These are phyloP conservation scores for Lichenostomus cassidix DNA, from an alignment of 2,113 vertebrate genomes.

Conservation along the genomic window DNA sequence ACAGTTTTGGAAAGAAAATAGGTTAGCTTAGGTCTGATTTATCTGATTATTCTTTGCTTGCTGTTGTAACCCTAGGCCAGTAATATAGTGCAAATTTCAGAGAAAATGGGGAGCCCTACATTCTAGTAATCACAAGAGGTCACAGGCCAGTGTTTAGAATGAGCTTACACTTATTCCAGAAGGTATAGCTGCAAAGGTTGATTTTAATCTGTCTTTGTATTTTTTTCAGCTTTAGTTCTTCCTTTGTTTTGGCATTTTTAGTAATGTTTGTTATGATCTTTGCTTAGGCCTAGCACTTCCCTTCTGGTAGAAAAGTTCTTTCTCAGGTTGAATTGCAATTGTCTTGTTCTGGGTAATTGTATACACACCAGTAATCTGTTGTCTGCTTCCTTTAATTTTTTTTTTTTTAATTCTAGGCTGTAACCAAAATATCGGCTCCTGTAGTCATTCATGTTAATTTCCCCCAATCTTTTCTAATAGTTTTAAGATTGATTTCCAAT, in stretches of 20 bases:
- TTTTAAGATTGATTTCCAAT: background rate
- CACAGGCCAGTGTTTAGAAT: background rate
- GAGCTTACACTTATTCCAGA: background rate
- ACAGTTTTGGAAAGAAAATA: background rate
- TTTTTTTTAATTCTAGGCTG: background rate
- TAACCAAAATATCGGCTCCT: background rate
- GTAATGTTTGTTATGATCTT: background rate
- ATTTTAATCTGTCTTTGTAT: background rate
- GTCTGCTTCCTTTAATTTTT: rapidly evolving
- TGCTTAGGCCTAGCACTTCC: background rate
- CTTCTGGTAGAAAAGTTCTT: background rate
- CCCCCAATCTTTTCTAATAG: background rate
- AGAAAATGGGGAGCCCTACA: background rate
- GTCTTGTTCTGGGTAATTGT: background rate
- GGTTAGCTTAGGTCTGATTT: background rate
- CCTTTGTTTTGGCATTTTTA: background rate
- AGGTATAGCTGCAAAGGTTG: background rate
- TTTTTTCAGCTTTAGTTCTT: background rate
- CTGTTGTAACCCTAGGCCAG: background rate
- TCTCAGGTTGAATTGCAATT: background rate
- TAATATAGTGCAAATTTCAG: background rate
- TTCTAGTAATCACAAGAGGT: background rate
- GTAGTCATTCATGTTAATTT: background rate
- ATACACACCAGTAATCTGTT: background rate
- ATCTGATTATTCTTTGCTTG: background rate